These are phyloP conservation scores for Stomatorhinus walkeri DNA, from an alignment of 2,797 vertebrate species.

Conservation along the genomic window DNA sequence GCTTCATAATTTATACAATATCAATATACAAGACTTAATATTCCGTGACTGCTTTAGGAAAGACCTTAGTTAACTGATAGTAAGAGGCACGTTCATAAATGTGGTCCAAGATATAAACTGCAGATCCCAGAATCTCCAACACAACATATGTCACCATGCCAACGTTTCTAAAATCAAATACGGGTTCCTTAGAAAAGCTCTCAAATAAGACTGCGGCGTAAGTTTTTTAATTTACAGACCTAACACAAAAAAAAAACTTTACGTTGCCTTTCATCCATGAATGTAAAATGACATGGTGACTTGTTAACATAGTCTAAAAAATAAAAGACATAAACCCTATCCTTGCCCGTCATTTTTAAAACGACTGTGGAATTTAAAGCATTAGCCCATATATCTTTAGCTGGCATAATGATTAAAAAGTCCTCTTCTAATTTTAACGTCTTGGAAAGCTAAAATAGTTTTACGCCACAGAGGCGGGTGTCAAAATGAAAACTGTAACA, in stretches of 20 bases:
- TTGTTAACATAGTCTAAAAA: neutral
- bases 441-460: neutral
- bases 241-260: neutral
- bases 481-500: neutral
- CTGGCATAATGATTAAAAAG: neutral
- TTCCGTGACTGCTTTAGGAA: neutral
- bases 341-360: neutral
- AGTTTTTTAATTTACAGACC: neutral
- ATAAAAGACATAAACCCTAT: neutral
- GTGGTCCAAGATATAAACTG: neutral
- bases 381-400: neutral
- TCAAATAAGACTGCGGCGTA: neutral
- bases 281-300: neutral
- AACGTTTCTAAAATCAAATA: slow-evolving; percentile 12
- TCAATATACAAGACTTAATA: neutral
- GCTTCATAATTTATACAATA: neutral
- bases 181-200: slow-evolving; percentile 5
- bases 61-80: neutral
- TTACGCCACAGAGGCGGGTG: neutral
- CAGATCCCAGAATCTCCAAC: neutral
- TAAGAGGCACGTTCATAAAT: neutral
- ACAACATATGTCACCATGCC: slow-evolving; percentile 10
- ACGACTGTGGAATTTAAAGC: neutral
- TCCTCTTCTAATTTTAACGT: neutral
- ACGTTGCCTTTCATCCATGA: neutral